Evolutionary conservation across 2,888 invertebrate genomes (phyloP), one percentile per base, ranked within the genome.

Genomic region (Apamea crenata): DNA sequence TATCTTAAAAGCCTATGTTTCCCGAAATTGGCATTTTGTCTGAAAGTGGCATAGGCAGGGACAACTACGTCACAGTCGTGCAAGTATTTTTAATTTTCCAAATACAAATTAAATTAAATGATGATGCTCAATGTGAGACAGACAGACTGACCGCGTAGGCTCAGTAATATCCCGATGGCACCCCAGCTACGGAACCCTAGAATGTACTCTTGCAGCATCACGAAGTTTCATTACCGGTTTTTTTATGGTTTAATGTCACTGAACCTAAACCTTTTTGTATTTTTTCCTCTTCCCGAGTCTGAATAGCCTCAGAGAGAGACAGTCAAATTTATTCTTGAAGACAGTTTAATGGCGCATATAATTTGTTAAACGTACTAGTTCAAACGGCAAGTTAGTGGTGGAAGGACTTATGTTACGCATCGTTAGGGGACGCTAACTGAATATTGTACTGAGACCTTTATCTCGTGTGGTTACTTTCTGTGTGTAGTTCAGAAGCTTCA

Each of bases 311-410:
- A 78, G 86, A 85, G 83, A 86, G 86, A 86, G 88, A 88, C 85
- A 78, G 85, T 87, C 86, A 85, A 90, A 90, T 89, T 89, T 90
- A 88, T 90, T 89, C 84, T 83, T 91, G 82, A 90, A 88, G 89
- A 89, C 87, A 81, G 89, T 91, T 91, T 87, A 90, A 92, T 92
- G 88, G 84, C 76, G 88, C 86, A 87, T 84, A 75, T 85, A 83
- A 89, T 88, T 82, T 80, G 80, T 81, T 76, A 50, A 81, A 81
- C 67, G 76, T 81, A 77, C 67, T 84, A 66, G 72, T 72, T 82
- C 44, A 71, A 77, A 67, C 59, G 44, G 66, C 18, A 56, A 83
- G 8, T 75, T 84, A 14, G 44, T 53, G 65, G n/a, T 61, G 18
- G 7, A 56, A 56, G 44, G 21, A 74, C 32, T 59, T 63, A 59